Evolutionary conservation across 2,888 invertebrate species (phyloP).

Genomic region (Priocnemis perturbator): DNA sequence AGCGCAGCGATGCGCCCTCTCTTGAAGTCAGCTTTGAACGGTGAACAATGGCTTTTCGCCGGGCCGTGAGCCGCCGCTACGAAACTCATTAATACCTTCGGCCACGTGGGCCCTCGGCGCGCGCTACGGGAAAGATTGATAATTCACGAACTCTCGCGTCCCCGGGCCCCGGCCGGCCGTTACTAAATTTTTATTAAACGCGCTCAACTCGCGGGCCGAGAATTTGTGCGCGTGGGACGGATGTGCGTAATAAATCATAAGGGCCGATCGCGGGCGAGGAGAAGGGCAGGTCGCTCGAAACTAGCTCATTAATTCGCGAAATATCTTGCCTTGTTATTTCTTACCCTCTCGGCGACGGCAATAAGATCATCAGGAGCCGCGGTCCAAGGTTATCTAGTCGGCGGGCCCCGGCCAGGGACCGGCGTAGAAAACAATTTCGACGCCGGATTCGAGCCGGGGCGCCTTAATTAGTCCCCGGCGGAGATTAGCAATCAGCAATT

Average conservation of each 20-base stretch:
- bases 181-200: slow-evolving; percentile 4
- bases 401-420: slow-evolving; percentile 14
- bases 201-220: neutral
- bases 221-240: no score
- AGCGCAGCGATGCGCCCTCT: slow-evolving; percentile 8
- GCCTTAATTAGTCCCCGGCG: slow-evolving; percentile 54
- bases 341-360: slow-evolving; percentile 7
- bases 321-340: slow-evolving; percentile 41
- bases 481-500: slow-evolving; percentile 53
- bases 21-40: neutral
- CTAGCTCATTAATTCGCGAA: slow-evolving; percentile 50
- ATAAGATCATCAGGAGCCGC: slow-evolving; percentile 13
- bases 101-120: neutral
- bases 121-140: neutral
- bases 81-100: slow-evolving; percentile 17
- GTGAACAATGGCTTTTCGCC: slow-evolving; percentile 13
- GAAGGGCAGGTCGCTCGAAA: neutral
- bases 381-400: slow-evolving; percentile 51
- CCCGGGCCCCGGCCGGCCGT: neutral
- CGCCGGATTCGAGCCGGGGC: slow-evolving; percentile 30
- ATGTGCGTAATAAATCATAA: no score
- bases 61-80: slow-evolving; percentile 9
- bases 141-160: neutral
- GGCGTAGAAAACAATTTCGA: slow-evolving; percentile 54
- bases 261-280: no score